These are phyloP conservation scores for Drosophila pseudotalamancana DNA, from an alignment of 2,888 invertebrate genomes.

Conservation along the genomic window DNA sequence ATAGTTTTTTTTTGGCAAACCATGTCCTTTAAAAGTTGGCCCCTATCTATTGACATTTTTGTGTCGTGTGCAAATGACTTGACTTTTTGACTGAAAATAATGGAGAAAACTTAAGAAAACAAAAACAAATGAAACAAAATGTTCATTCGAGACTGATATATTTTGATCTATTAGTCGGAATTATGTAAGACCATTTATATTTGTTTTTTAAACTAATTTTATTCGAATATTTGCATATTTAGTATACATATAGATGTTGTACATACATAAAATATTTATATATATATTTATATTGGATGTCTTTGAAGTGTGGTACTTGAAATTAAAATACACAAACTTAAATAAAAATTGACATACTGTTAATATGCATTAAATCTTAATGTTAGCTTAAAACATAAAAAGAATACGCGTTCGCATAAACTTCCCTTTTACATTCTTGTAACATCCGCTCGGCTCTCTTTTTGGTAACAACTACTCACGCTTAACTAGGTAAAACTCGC, in stretches of 20 bases:
- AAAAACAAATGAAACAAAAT: no score
- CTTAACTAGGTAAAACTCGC: constrained; percentile 58
- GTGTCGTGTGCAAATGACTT: no score
- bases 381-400: constrained; percentile 60
- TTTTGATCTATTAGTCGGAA: no score
- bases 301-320: constrained; percentile 25
- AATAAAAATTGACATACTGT: constrained; percentile 37
- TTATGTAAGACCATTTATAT: not conserved
- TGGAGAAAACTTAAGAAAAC: no score
- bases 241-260: constrained; percentile 71
- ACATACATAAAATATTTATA: constrained; percentile 59
- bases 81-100: no score
- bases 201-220: constrained; percentile 72
- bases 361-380: constrained; percentile 66
- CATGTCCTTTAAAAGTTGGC: no score
- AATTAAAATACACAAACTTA: constrained; percentile 48
- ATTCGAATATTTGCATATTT: constrained; percentile 78
- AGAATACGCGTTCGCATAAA: constrained; percentile 37
- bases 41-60: no score
- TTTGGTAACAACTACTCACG: constrained; percentile 68
- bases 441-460: constrained; percentile 26
- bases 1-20: no score
- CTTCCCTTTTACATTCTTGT: constrained; percentile 26
- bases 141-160: no score
- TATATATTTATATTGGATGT: constrained; percentile 27